Conservation (phyloP, 2,113 vertebrate species). For the Myotis lucifugus region DNA sequence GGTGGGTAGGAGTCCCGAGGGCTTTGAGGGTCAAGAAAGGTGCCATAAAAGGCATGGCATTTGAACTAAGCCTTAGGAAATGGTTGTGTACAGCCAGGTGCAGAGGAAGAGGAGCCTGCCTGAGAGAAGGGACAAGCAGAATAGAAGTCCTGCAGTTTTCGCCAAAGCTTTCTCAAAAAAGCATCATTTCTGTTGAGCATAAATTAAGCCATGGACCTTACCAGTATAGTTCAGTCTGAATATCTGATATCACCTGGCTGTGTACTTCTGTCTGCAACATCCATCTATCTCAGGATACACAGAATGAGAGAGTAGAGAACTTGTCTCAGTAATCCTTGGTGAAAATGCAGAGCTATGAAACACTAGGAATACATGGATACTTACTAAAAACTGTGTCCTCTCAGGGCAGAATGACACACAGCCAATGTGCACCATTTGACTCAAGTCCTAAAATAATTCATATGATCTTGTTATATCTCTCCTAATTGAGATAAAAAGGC, state of each 20-base stretch:
- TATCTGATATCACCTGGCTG: not conserved
- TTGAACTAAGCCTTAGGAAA: not conserved
- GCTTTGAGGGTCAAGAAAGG: not conserved
- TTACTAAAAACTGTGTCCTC: not conserved
- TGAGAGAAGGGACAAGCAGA: not conserved
- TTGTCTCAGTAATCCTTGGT: not conserved
- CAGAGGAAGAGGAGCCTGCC: not conserved
- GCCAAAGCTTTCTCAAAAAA: not conserved
- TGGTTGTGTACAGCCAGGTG: not conserved
- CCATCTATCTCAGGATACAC: not conserved
- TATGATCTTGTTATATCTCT: not conserved
- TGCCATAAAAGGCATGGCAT: not conserved
- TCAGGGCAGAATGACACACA: not conserved
- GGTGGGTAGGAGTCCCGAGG: not conserved
- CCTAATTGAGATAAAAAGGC: not conserved
- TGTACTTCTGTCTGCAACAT: not conserved
- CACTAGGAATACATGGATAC: not conserved
- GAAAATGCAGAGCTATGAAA: not conserved
- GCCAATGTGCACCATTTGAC: not conserved
- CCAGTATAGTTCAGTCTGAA: not conserved
- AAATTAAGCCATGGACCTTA: not conserved
- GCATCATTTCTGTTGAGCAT: not conserved
- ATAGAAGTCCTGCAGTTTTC: not conserved
- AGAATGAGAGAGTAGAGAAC: not conserved
- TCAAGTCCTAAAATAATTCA: not conserved